These are phyloP conservation scores for Trichopria drosophilae DNA, from an alignment of 2,888 invertebrate genomes.

Conservation along the genomic window DNA sequence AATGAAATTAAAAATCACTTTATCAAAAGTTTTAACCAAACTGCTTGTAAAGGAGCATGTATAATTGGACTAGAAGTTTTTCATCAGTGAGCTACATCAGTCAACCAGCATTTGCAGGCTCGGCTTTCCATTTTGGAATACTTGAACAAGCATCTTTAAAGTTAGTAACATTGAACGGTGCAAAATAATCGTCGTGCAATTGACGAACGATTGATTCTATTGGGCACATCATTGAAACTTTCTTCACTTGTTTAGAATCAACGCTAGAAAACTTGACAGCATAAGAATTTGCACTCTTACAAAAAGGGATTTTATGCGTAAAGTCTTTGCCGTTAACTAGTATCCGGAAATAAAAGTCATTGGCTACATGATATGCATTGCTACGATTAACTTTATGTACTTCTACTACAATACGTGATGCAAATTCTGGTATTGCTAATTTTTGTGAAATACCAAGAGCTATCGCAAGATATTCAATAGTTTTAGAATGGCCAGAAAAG, in stretches of 20 bases:
- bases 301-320: conserved; percentile 80
- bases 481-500: conserved; percentile 92
- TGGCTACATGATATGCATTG: conserved; percentile 63
- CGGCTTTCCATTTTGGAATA: too few species aligned
- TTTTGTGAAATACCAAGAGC: conserved; percentile 73
- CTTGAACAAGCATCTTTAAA: conserved; percentile 78
- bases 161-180: conserved; percentile 81
- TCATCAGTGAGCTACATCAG: too few species aligned
- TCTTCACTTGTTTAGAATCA: conserved; percentile 59
- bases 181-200: conserved; percentile 84
- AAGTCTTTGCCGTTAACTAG: conserved; percentile 86
- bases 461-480: conserved; percentile 79
- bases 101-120: too few species aligned
- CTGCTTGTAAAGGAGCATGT: too few species aligned
- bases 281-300: conserved; percentile 66
- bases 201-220: conserved; percentile 86
- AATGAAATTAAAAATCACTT: neutral
- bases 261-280: conserved; percentile 51
- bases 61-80: too few species aligned
- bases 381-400: conserved; percentile 74
- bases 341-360: conserved; percentile 79
- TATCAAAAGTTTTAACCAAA: too few species aligned
- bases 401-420: conserved; percentile 85
- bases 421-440: conserved; percentile 76
- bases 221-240: conserved; percentile 71